A percentile compares a stretch with the other conserved stretches of the same genome.
Evolutionary conservation across 2,797 vertebrate genomes (phyloP).

Genomic region (Phataginus tricuspis): DNA sequence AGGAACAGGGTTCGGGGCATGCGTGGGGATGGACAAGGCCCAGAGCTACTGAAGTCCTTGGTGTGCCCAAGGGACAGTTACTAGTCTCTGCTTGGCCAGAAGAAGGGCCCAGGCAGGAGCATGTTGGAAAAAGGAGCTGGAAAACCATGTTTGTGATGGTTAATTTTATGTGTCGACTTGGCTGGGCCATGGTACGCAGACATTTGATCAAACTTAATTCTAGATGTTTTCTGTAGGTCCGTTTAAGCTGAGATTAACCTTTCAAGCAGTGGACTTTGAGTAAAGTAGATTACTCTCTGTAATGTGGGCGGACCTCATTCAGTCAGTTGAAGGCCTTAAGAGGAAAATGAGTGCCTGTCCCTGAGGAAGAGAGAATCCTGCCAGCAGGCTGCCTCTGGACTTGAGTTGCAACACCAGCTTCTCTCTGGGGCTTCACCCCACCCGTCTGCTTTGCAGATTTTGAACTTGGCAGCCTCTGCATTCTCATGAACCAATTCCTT

Average conservation of each 20-base stretch:
- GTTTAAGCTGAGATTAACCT: not conserved
- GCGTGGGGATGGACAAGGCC: fast-evolving
- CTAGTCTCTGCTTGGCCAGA: not conserved
- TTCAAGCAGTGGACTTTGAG: not conserved
- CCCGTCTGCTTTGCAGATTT: not conserved
- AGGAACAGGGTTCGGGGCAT: not conserved
- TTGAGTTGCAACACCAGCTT: not conserved
- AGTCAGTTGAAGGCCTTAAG: not conserved
- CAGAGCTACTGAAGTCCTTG: not conserved
- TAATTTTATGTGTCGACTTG: not conserved
- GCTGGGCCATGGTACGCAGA: not conserved
- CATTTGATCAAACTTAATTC: not conserved
- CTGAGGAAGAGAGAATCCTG: not conserved
- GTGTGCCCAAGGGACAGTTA: not conserved
- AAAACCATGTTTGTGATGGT: not conserved
- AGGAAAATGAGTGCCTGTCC: not conserved
- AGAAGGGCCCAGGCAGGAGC: not conserved
- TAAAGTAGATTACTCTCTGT: not conserved
- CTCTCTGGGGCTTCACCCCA: not conserved
- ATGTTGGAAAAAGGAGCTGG: not conserved
- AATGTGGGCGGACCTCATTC: not conserved
- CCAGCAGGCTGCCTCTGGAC: not conserved
- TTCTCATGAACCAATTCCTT: not conserved
- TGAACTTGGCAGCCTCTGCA: not conserved
- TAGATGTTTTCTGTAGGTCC: not conserved